phyloP scores from a whole-genome alignment of 1,140 invertebrate genomes.

The Meloidogyne chitwoodi region DNA sequence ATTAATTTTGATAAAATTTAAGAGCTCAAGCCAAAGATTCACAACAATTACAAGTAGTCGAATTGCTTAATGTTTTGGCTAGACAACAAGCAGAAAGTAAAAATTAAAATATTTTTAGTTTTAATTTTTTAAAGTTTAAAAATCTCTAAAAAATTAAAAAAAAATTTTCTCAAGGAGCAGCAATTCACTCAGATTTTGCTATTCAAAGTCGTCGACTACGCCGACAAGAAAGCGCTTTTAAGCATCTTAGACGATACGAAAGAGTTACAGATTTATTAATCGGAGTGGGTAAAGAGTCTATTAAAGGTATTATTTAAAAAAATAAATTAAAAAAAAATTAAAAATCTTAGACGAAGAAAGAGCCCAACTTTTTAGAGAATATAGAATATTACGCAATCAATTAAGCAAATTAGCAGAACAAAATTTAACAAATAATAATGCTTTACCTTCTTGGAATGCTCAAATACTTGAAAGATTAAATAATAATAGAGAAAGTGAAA shows the following conservation, averaged over 20 bases:
- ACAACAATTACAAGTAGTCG: constrained; percentile 53
- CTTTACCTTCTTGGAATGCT: constrained; percentile 51
- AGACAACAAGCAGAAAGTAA: constrained; percentile 54
- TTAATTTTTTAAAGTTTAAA: background rate
- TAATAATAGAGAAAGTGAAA: background rate
- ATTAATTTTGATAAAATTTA: background rate
- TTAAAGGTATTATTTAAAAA: background rate
- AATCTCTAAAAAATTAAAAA: background rate
- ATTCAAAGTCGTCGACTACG: constrained; percentile 47
- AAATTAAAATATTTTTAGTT: background rate
- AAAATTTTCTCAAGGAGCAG: constrained; percentile 50
- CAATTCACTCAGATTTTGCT: constrained; percentile 47
- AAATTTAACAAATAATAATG: constrained; percentile 23
- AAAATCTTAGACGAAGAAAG: constrained; percentile 47
- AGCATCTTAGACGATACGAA: constrained; percentile 54
- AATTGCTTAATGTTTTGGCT: constrained; percentile 53
- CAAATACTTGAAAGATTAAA: constrained; percentile 32
- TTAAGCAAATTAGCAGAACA: constrained; percentile 44
- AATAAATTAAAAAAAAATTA: background rate
- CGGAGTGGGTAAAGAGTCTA: constrained; percentile 23
- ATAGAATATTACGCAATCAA: constrained; percentile 54
- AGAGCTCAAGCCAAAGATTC: constrained; percentile 39
- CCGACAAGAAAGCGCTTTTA: constrained; percentile 52
- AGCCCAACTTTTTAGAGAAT: constrained; percentile 47
- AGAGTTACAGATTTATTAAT: constrained; percentile 53